A percentile compares a stretch with the other conserved stretches of the same genome.
These are phyloP conservation scores for Aphidius gifuensis DNA, from an alignment of 1,140 invertebrate genomes.

Conservation along the genomic window DNA sequence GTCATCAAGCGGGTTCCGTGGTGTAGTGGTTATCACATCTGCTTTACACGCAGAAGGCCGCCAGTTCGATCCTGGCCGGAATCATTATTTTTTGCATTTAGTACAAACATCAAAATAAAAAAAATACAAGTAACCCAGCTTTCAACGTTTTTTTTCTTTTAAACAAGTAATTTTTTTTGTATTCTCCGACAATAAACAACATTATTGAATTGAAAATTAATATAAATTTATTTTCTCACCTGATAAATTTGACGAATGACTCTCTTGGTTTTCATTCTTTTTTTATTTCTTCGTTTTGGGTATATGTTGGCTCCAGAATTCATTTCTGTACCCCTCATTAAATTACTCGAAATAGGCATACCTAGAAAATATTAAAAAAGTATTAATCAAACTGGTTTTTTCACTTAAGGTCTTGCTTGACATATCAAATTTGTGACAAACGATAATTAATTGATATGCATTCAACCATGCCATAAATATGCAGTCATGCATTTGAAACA, in stretches of 20 bases:
- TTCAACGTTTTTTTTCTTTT: neutral
- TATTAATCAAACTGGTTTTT: slow-evolving; percentile 10
- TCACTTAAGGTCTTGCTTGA: neutral
- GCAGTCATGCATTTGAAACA: no score
- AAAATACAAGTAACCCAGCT: no score
- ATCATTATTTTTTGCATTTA: no score
- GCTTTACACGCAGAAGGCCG: no score
- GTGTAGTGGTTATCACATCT: no score
- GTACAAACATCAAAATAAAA: no score
- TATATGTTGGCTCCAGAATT: slow-evolving; percentile 31
- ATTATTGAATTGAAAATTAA: neutral
- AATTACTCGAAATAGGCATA: slow-evolving; percentile 48
- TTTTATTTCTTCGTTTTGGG: slow-evolving; percentile 49
- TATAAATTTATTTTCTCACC: slow-evolving; percentile 30
- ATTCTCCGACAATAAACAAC: neutral
- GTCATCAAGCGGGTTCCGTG: no score
- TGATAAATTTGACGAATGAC: slow-evolving; percentile 36
- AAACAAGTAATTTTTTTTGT: neutral
- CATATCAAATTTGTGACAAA: no score
- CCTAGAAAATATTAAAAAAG: slow-evolving; percentile 37
- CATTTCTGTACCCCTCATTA: slow-evolving; percentile 44
- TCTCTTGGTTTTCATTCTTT: slow-evolving; percentile 44
- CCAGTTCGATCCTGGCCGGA: no score
- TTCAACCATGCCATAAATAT: no score
- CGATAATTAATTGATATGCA: no score